Base-by-base conservation (phyloP, 2,888 invertebrate species). In the Melinaea menophilus region DNA sequence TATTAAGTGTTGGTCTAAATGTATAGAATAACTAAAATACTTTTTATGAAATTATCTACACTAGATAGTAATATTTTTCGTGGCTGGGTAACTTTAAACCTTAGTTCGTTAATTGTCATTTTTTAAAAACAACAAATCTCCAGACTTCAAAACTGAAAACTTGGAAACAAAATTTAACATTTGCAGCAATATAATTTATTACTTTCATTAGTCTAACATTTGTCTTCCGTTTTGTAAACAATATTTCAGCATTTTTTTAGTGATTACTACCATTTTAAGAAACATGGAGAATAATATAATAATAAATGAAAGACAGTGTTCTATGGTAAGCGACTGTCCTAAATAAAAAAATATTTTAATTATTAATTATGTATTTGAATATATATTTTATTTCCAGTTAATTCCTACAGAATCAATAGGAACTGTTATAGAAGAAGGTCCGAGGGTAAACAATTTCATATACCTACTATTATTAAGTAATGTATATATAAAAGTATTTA, bases 391-490 rank as follows among this genome's bases (percentile, higher is more conserved):
- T 12, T 59, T 61, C 4, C 64, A 64, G 64, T 9, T 56, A n/a
- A 55, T 55, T 33, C 45, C 58, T 22, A 51, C 35, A n/a, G 47
- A 56, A 31, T 37, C 11, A 35, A 31, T 41, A 12, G n/a, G 9
- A 41, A 54, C 58, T 35, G 59, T 64, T 37, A 51, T 63, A 34
- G 65, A 66, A 58, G 67, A 67, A 57, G 66, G 68, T 7, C 65
- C 67, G 9, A 65, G 66, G 56, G 71, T 71, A 62, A 61, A 65
- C 58, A 55, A 22, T 33, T 46, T 47, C 12, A 13, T 48, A 9
- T 48, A 7, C 13, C 5, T 51, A 51, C 5, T 5, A 4, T 7
- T 2, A 22, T 1, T n/a, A 51, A 51, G 22, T 35, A 7, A n/a
- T 9, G 5, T 35, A 5, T 35, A 35, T 55, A n/a, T 13, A 35